These are phyloP conservation scores for Cinara cedri DNA, from an alignment of 2,888 invertebrate species.

Conservation along the genomic window DNA sequence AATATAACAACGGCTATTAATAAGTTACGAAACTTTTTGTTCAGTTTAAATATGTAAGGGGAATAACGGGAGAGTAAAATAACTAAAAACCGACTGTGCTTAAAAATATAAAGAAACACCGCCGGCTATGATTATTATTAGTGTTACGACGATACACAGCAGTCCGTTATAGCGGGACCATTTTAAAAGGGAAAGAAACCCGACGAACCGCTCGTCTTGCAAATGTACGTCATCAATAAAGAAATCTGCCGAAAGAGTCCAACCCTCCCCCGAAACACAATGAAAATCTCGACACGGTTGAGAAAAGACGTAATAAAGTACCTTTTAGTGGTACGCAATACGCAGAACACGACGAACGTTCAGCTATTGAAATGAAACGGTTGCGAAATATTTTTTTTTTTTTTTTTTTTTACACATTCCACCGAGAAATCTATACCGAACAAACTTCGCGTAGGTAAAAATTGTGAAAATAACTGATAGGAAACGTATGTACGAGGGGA, in stretches of 20 bases:
- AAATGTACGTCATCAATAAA: conserved; percentile 10
- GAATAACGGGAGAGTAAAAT: too few relatives aligned
- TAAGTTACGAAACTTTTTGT: too few relatives aligned
- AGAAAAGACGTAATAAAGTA: conserved; percentile 16
- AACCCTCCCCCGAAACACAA: neutral
- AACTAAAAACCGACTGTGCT: too few relatives aligned
- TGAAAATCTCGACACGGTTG: conserved; percentile 1
- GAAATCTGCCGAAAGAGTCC: neutral
- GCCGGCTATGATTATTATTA: too few relatives aligned
- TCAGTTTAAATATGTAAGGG: too few relatives aligned
- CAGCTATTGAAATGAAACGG: conserved; percentile 19
- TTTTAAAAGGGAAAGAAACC: neutral
- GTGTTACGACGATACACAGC: too few relatives aligned
- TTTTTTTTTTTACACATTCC: conserved; percentile 5
- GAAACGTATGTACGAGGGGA: conserved; percentile 7
- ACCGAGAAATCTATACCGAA: conserved; percentile 6
- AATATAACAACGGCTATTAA: too few relatives aligned
- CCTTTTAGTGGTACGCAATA: too few relatives aligned
- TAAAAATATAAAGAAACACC: too few relatives aligned
- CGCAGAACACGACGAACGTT: too few relatives aligned
- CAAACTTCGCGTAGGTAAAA: conserved; percentile 3
- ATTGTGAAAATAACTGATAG: conserved; percentile 8
- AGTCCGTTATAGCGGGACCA: neutral
- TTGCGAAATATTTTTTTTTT: too few relatives aligned
- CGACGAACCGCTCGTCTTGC: too few relatives aligned